Evolutionary conservation across 2,888 invertebrate genomes (phyloP), one percentile per base, ranked within the genome.

Genomic region (Celastrina argiolus): DNA sequence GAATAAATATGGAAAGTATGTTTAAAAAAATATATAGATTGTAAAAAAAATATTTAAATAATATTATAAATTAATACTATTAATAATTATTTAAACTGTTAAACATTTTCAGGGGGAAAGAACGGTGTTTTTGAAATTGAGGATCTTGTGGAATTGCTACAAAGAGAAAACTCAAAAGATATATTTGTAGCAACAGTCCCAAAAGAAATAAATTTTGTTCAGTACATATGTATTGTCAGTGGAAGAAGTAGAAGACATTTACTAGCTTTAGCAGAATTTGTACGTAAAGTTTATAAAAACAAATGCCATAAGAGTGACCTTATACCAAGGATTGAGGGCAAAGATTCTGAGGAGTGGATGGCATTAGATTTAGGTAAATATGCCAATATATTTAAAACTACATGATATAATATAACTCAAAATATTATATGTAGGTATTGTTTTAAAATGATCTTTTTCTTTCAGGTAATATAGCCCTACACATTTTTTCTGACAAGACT

Each of bases 381-480:
- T 34, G 16, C 1, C 18, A 18, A 34, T 10, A 36, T 10, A 58
- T 8, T 28, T 4, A 34, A 34, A 18, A 51, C 45, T 45, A 34
- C 18, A 18, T 2, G 2, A 18, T 16, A 2, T 45, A 45, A 18
- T 7, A 16, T 45, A 8, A 18, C 8, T 42, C 16, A 14, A 41
- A n/a, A n/a, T n/a, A n/a, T n/a, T n/a, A n/a, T n/a, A n/a, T n/a
- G n/a, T n/a, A n/a, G n/a, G n/a, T 16, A 6, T 6, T 63, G 45
- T 66, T 65, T 69, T 67, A 6, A 42, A 10, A 18, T 45, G 7
- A 18, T 10, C 22, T 5, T 71, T 72, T 76, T 72, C 72, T 92
- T 92, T 41, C 84, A 97, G 97, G 97, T 70, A 98, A 98, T 80
- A 98, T 98, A 75, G 96, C 96, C 4, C 84, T 99, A 39, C 98